phyloP scores from a whole-genome alignment of 2,797 vertebrate genomes.

The Brotula barbata region DNA sequence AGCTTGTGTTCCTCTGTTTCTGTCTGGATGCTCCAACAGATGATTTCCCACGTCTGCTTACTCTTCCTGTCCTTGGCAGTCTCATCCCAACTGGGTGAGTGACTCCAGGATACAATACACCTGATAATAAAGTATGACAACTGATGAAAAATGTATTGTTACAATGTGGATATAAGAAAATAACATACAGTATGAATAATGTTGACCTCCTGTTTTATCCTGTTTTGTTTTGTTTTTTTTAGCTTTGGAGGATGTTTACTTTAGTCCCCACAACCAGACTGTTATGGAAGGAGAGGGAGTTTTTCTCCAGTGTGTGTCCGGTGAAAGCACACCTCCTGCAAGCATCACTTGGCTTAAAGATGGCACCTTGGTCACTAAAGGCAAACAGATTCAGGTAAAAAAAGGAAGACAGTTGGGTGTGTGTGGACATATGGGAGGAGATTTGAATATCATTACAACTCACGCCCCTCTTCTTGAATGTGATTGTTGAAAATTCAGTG shows the following conservation, averaged over 20 bases:
- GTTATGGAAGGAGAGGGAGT: conserved; percentile 67
- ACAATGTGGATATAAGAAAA: too few species aligned
- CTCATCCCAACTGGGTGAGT: conserved; percentile 70
- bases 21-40: conserved; percentile 58
- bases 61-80: conserved; percentile 65
- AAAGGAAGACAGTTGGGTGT: too few species aligned
- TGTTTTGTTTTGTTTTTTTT: conserved; percentile 17
- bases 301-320: conserved; percentile 81
- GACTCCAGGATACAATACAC: not conserved
- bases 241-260: conserved; percentile 81
- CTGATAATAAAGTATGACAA: too few species aligned
- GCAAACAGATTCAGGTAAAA: conserved; percentile 77
- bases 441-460: too few species aligned
- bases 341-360: conserved; percentile 80
- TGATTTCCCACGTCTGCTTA: conserved; percentile 64
- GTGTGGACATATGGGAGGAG: too few species aligned
- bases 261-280: conserved; percentile 75
- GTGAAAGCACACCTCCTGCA: conserved; percentile 77
- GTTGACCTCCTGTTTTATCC: not conserved
- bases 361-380: conserved; percentile 59
- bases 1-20: conserved; percentile 56
- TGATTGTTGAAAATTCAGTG: too few species aligned
- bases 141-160: too few species aligned
- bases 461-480: too few species aligned
- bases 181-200: too few species aligned